phyloP scores from a whole-genome alignment of 2,113 vertebrate genomes.

The Arvicanthis niloticus region DNA sequence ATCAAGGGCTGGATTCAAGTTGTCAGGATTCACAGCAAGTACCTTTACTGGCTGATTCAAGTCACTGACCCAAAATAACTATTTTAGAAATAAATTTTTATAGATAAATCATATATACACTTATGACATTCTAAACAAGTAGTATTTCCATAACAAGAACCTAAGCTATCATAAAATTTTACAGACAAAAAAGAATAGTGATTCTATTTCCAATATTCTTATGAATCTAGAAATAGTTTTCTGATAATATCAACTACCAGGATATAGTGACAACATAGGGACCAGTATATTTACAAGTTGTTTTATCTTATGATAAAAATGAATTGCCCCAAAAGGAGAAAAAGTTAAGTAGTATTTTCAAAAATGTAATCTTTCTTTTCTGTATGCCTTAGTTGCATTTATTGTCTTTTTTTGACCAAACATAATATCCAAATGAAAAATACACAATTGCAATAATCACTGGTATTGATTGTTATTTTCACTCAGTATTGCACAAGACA shows the following conservation, averaged over 20 bases:
- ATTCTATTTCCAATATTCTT: not conserved
- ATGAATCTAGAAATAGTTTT: not conserved
- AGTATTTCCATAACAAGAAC: not conserved
- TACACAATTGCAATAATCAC: not conserved
- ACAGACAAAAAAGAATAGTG: not conserved
- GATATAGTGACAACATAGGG: not conserved
- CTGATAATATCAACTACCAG: not conserved
- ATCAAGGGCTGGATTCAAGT: not conserved
- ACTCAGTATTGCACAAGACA: not conserved
- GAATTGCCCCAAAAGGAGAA: not conserved
- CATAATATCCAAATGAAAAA: not conserved
- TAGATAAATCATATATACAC: not conserved
- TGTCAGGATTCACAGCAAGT: not conserved
- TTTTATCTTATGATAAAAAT: not conserved
- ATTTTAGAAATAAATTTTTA: not conserved
- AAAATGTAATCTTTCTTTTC: not conserved
- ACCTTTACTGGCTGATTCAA: not conserved
- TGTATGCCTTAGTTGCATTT: not conserved
- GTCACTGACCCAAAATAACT: not conserved
- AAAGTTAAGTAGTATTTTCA: not conserved
- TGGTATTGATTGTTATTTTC: conserved; percentile 18
- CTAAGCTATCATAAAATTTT: not conserved
- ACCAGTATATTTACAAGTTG: not conserved
- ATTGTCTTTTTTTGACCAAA: not conserved
- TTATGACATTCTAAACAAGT: not conserved